Base-by-base conservation (phyloP, 1,140 invertebrate species). In the Drosophila baimaii region DNA sequence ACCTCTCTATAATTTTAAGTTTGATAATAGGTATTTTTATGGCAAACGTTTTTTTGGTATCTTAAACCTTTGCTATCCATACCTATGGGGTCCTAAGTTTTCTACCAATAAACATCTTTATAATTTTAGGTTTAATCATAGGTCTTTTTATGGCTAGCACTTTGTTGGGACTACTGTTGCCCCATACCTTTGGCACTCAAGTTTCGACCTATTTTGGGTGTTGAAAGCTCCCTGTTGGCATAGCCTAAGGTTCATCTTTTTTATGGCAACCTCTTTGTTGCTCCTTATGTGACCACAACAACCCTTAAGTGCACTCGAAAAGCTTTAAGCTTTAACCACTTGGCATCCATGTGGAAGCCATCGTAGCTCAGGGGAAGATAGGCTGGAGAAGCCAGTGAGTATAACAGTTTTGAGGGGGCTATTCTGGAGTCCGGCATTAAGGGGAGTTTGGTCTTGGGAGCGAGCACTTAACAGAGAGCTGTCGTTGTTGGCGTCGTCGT, bases 381-480 rank as follows among this genome's bases (percentile, higher is more conserved):
- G 13, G 19, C 31, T 54, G 51, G 31, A 10, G 51, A 35, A 35
- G 23, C 17, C 19, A 29, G 12, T 35, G 33, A 31, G 17, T 33
- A 33, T 19, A 35, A 54, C 51, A 54, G 19, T 12, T 13, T 17
- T 0, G 0, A 52, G 49, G 49, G 49, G 31, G 31, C 12, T 31
- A 13, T 1, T n/a, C 19, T 10, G 19, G 19, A 35, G 31, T 23
- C 51, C 8, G 31, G 19, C 51, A 54, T 35, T 35, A 6, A 54
- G 51, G 51, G 19, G 51, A 35, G 13, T 21, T 52, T 33, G 51
- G 19, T 35, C 51, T 35, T 21, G 29, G 47, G 49, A 19, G 27
- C 49, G 17, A 51, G 19, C 49, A 21, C 49, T 33, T 52, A 52
- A 52, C 49, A 52, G 29, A 21, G 29, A 15, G 21, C 49, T 33